Evolutionary conservation across 2,797 vertebrate species (phyloP).

Genomic region (Lerista edwardsae): DNA sequence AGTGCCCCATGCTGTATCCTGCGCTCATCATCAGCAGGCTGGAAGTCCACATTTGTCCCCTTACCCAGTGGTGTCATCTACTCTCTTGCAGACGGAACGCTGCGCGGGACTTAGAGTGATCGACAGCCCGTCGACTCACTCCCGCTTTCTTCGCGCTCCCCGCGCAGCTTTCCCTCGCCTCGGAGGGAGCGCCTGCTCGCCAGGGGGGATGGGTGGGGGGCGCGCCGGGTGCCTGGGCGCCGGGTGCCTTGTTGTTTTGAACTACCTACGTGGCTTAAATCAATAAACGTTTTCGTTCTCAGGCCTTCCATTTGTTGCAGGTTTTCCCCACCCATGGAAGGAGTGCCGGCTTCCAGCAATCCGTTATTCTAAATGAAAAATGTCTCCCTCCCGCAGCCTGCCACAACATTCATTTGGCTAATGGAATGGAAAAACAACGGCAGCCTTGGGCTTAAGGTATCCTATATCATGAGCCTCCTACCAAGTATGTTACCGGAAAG

Average conservation of each 20-base stretch:
- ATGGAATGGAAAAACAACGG: slow-evolving; percentile 34
- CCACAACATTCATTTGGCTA: slow-evolving; percentile 37
- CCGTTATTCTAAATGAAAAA: slow-evolving; percentile 19
- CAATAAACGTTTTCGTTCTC: not conserved
- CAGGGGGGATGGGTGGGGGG: too few species aligned
- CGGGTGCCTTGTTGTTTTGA: not conserved
- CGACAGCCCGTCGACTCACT: too few species aligned
- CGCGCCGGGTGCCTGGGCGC: too few species aligned
- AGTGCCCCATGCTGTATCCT: too few species aligned
- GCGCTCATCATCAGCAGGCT: too few species aligned
- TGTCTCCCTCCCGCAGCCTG: not conserved
- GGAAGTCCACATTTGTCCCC: not conserved
- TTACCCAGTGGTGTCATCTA: too few species aligned
- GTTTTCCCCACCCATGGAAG: not conserved
- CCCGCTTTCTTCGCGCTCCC: too few species aligned
- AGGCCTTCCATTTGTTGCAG: not conserved
- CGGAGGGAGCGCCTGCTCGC: too few species aligned
- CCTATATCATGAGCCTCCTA: slow-evolving; percentile 19
- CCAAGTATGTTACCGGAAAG: not conserved
- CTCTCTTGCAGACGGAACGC: too few species aligned
- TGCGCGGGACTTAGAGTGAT: too few species aligned
- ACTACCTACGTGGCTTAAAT: not conserved
- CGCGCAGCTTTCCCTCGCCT: too few species aligned
- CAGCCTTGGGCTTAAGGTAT: slow-evolving; percentile 12
- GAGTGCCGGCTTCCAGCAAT: not conserved